Evolutionary conservation across 2,888 invertebrate genomes (phyloP).

Genomic region (Eurytoma californica): DNA sequence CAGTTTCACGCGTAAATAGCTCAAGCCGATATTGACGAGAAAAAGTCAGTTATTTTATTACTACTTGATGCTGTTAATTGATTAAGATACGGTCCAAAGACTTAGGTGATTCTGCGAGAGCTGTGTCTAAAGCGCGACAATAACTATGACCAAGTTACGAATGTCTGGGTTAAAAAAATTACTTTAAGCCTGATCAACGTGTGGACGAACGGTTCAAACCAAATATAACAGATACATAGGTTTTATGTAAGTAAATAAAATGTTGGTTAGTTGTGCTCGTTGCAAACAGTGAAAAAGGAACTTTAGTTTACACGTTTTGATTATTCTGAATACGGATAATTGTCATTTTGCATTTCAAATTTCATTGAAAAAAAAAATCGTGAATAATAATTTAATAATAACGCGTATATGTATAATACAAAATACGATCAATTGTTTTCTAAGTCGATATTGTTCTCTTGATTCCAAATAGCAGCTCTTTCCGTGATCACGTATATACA

Average conservation of each 20-base stretch:
- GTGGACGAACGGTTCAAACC: not conserved
- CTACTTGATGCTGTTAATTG: conserved; percentile 10
- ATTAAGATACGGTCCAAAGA: conserved; percentile 13
- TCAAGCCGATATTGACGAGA: conserved; percentile 22
- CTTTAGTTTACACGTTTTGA: conserved; percentile 51
- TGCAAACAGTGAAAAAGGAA: conserved; percentile 49
- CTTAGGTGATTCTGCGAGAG: conserved; percentile 5
- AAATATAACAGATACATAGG: not conserved
- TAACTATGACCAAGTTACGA: conserved; percentile 19
- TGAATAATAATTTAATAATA: conserved; percentile 21
- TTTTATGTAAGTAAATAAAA: not conserved
- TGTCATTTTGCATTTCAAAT: not conserved
- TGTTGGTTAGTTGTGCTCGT: conserved; percentile 28
- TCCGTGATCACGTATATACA: conserved; percentile 52
- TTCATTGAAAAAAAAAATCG: conserved; percentile 6
- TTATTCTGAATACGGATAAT: conserved; percentile 31
- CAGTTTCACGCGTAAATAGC: conserved; percentile 23
- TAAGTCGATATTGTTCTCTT: conserved; percentile 46
- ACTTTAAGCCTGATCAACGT: not conserved
- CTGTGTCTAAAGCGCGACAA: conserved; percentile 14
- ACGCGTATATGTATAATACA: conserved; percentile 27
- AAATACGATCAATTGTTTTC: conserved; percentile 23
- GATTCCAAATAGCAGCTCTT: conserved; percentile 41
- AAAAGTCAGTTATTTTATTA: conserved; percentile 16
- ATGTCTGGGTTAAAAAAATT: conserved; percentile 14